Percentiles rank a stretch among this genome's conserved stretches.
These are phyloP conservation scores for Climacteris rufus DNA, from an alignment of 2,113 vertebrate genomes.

Conservation along the genomic window DNA sequence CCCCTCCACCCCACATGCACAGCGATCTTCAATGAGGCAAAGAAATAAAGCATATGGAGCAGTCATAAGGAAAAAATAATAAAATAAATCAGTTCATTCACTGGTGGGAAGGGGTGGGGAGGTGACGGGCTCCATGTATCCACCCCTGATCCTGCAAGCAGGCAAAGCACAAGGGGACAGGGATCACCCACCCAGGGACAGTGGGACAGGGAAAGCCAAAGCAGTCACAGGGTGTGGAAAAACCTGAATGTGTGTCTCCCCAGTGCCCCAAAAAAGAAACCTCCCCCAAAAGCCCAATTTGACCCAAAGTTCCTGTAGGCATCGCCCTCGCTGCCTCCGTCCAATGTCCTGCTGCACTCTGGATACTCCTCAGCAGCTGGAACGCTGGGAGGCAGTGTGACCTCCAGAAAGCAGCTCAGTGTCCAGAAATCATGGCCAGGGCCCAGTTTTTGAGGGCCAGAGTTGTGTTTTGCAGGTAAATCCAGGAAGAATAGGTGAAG, in stretches of 20 bases:
- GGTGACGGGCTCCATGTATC: not conserved
- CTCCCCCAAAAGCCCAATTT: not conserved
- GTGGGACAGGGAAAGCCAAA: not conserved
- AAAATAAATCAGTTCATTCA: not conserved
- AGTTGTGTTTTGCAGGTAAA: conserved; percentile 81
- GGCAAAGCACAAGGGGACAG: not conserved
- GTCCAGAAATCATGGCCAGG: conserved; percentile 78
- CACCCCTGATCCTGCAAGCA: not conserved
- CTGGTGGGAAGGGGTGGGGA: not conserved
- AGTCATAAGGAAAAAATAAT: not conserved
- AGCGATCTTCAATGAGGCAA: not conserved
- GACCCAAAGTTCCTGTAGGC: not conserved
- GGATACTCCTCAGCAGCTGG: rapidly evolving
- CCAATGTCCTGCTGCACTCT: rapidly evolving
- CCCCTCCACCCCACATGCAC: too few relatives aligned
- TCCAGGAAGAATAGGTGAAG: conserved; percentile 84
- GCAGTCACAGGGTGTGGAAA: not conserved
- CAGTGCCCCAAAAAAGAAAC: not conserved
- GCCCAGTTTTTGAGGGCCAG: conserved; percentile 85
- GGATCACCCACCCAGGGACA: not conserved
- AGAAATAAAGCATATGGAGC: not conserved
- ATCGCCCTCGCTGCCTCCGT: rapidly evolving
- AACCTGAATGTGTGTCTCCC: not conserved
- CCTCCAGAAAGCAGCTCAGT: conserved; percentile 37
- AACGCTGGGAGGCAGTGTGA: rapidly evolving